A percentile compares a stretch with the other conserved stretches of the same genome.
Evolutionary conservation across 2,113 vertebrate genomes (phyloP).

Genomic region (Neoarius graeffei): DNA sequence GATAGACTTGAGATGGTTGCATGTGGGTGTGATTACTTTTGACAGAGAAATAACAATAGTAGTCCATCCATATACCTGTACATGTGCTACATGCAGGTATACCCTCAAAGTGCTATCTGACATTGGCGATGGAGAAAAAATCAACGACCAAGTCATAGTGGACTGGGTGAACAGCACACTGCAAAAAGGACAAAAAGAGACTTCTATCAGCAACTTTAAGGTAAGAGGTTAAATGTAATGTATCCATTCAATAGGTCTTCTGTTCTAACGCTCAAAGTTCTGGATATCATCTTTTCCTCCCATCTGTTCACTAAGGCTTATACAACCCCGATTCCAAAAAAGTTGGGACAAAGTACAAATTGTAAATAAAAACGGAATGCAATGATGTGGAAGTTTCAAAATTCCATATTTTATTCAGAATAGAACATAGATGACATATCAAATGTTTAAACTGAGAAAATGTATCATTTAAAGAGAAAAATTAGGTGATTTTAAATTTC

Average conservation of each 20-base stretch:
- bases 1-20: neutral
- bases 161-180: slow-evolving; percentile 93
- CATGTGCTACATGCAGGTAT: slow-evolving; percentile 75
- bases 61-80: neutral
- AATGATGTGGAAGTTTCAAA: too few relatives aligned
- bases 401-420: too few relatives aligned
- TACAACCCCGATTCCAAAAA: too few relatives aligned
- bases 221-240: slow-evolving; percentile 64
- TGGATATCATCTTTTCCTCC: neutral
- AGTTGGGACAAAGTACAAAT: too few relatives aligned
- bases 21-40: neutral
- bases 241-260: neutral
- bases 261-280: neutral
- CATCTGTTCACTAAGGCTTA: neutral
- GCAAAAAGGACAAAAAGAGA: slow-evolving; percentile 77
- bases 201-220: slow-evolving; percentile 90
- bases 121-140: slow-evolving; percentile 88
- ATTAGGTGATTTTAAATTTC: too few relatives aligned
- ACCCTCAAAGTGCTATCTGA: slow-evolving; percentile 89
- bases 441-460: too few relatives aligned
- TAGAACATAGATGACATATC: too few relatives aligned
- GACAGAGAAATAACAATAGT: neutral
- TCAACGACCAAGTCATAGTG: slow-evolving; percentile 90
- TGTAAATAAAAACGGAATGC: too few relatives aligned
- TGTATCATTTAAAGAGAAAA: too few relatives aligned